Evolutionary conservation across 2,113 vertebrate species (phyloP).

Genomic region (Chrysochloris asiatica): DNA sequence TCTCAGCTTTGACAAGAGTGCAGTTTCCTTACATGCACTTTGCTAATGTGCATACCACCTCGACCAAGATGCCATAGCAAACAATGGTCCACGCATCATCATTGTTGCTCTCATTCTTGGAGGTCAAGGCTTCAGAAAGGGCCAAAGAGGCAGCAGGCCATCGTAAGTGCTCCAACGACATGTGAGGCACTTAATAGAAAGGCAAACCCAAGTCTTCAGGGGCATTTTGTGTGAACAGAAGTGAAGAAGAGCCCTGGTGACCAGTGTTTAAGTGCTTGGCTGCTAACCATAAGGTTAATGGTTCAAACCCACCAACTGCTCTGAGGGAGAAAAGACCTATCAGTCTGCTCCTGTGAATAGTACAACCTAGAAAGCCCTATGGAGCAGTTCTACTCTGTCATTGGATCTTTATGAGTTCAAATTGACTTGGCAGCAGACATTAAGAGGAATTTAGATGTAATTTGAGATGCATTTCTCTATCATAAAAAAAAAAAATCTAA

Average conservation of each 20-base stretch:
- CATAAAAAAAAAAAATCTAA: conserved; percentile 52
- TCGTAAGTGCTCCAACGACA: conserved; percentile 8
- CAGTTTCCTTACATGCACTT: conserved; percentile 33
- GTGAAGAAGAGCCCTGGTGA: neutral
- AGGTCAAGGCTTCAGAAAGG: rapidly evolving
- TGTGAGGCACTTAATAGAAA: conserved; percentile 45
- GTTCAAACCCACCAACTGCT: neutral
- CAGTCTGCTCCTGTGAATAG: neutral
- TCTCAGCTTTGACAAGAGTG: conserved; percentile 63
- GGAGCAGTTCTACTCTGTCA: neutral
- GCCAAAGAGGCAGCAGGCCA: neutral
- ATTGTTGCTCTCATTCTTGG: conserved; percentile 16
- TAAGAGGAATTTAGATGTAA: conserved; percentile 68
- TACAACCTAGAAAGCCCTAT: neutral
- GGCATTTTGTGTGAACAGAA: conserved; percentile 55
- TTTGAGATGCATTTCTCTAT: conserved; percentile 51
- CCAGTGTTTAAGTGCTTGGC: neutral
- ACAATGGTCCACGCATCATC: conserved; percentile 16
- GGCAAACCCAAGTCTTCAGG: conserved; percentile 1
- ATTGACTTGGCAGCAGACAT: neutral
- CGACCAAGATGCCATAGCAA: neutral
- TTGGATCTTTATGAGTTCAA: neutral
- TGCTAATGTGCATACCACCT: neutral
- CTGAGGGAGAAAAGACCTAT: neutral
- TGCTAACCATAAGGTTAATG: neutral